These are phyloP conservation scores for Tachysurus fulvidraco DNA, from an alignment of 2,113 vertebrate genomes.

Conservation along the genomic window DNA sequence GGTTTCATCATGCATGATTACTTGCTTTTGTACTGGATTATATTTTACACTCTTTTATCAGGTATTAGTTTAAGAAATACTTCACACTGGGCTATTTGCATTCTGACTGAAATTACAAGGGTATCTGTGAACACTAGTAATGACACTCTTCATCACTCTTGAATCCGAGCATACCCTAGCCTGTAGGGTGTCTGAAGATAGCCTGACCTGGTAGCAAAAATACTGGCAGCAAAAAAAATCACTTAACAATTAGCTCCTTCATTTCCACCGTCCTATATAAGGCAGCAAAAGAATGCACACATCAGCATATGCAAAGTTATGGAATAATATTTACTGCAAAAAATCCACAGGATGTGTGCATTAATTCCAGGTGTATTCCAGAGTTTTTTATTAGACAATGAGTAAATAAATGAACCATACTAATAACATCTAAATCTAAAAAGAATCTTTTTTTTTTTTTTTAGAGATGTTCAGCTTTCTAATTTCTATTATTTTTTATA, in stretches of 20 bases:
- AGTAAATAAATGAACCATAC: neutral
- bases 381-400: neutral
- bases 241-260: slow-evolving; percentile 37
- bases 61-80: neutral
- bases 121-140: slow-evolving; percentile 43
- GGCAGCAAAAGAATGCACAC: neutral
- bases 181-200: slow-evolving; percentile 45
- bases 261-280: slow-evolving; percentile 26
- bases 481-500: slow-evolving; percentile 2
- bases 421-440: neutral
- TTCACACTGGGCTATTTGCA: neutral
- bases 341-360: neutral
- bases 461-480: neutral
- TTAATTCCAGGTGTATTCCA: neutral
- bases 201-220: slow-evolving; percentile 48
- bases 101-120: neutral
- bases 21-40: neutral
- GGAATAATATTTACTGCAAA: neutral
- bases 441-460: neutral
- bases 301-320: neutral
- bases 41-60: neutral
- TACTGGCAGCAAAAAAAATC: slow-evolving; percentile 44
- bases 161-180: slow-evolving; percentile 35
- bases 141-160: slow-evolving; percentile 41
- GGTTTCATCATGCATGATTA: neutral